Percentiles rank a stretch among this genome's conserved stretches.
Conservation (phyloP, 1,140 invertebrate genomes). For the Atta cephalotes region DNA sequence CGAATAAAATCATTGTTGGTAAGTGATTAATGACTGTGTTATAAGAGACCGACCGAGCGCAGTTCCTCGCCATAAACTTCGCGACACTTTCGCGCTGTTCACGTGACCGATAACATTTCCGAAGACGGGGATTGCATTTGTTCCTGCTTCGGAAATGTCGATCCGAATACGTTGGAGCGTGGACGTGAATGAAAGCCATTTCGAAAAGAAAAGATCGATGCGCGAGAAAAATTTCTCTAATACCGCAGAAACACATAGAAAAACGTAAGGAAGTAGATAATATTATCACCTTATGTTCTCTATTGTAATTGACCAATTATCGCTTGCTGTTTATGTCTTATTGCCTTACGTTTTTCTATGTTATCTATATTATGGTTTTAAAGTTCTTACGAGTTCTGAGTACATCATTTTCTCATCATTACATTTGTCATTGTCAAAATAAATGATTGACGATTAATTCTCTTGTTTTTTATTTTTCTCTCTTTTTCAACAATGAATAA, state of each 20-base stretch:
- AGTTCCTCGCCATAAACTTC: conserved; percentile 68
- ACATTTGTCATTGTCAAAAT: neutral
- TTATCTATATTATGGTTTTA: too few species aligned
- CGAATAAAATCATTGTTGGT: conserved; percentile 83
- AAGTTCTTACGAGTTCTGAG: neutral
- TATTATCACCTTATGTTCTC: too few species aligned
- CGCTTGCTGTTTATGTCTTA: too few species aligned
- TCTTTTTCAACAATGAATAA: neutral
- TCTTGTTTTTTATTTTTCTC: neutral
- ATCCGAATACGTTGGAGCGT: neutral
- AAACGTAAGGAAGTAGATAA: too few species aligned
- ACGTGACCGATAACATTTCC: conserved; percentile 67
- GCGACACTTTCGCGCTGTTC: conserved; percentile 70
- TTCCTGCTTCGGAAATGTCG: conserved; percentile 8
- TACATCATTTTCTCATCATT: neutral
- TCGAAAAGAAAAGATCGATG: neutral
- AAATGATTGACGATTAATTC: neutral
- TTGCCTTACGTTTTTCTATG: too few species aligned
- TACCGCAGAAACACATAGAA: neutral
- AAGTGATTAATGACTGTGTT: conserved; percentile 78
- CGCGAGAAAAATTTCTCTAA: neutral
- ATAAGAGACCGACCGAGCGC: conserved; percentile 71
- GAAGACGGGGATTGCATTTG: conserved; percentile 15
- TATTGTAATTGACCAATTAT: too few species aligned
- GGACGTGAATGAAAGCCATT: neutral